Evolutionary conservation across 1,140 invertebrate species (phyloP).

Genomic region (Ganaspis sp.): DNA sequence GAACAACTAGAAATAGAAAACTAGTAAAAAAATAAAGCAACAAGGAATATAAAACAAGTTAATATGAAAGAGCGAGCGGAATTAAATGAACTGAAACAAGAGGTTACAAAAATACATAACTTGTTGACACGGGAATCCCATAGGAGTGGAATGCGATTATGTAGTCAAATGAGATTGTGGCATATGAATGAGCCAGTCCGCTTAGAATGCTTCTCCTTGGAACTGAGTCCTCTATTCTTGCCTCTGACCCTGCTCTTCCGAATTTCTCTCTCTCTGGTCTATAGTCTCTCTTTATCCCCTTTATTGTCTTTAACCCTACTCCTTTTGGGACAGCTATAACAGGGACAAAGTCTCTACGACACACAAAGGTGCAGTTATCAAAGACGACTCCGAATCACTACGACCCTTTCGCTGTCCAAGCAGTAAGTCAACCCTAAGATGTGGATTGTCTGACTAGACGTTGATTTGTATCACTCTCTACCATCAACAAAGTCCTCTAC

Average conservation of each 20-base stretch:
- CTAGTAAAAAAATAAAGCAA: too few species aligned
- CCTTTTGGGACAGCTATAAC: conserved; percentile 2
- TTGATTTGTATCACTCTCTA: conserved; percentile 15
- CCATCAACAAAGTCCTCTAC: neutral
- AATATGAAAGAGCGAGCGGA: neutral
- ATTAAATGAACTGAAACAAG: neutral
- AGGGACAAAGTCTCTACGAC: conserved; percentile 13
- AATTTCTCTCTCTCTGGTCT: neutral
- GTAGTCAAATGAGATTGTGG: conserved; percentile 77
- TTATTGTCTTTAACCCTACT: conserved; percentile 24
- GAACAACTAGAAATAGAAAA: too few species aligned
- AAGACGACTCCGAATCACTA: conserved; percentile 19
- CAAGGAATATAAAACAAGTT: too few species aligned
- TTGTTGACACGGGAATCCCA: conserved; percentile 75
- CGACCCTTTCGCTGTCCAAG: conserved; percentile 1
- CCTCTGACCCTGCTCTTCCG: conserved; percentile 17
- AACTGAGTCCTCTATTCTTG: conserved; percentile 30
- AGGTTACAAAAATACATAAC: conserved; percentile 68
- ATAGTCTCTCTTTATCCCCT: conserved; percentile 16
- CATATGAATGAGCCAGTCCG: conserved; percentile 74
- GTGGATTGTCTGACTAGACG: neutral
- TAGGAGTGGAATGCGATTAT: conserved; percentile 72
- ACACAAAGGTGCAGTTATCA: conserved; percentile 25
- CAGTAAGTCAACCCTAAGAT: neutral
- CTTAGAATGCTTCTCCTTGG: conserved; percentile 35